Base-by-base conservation (phyloP, 2,797 vertebrate genomes). In the Bradypodion pumilum region DNA sequence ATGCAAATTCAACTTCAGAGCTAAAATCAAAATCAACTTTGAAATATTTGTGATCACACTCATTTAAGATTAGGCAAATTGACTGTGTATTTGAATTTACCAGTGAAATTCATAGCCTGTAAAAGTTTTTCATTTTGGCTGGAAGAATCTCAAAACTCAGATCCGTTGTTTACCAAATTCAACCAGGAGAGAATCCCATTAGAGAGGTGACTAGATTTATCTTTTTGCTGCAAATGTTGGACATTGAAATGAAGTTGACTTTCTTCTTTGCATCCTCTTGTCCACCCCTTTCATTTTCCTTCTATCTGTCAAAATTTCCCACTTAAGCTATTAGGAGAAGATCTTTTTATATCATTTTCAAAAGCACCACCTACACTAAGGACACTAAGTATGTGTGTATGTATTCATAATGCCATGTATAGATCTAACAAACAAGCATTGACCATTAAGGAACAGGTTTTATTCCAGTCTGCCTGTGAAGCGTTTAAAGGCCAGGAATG, bases 1-100 rank as follows among this genome's bases (percentile, higher is more conserved):
- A 52, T 84, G 49, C 65, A 81, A 37, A 85, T 81, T 27, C 63
- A 59, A 59, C 74, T 73, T 52, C 68, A 66, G 35, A 65, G 32
- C 32, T 19, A 15, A 74, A 80, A 85, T 42, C 35, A 32, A 80
- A 80, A 42, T 29, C 60, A 44, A n/a, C 2, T 37, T 40, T 6
- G 25, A 85, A 66, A 79, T 44, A 29, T 74, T 70, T 59, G 7
- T 4, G 40, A 13, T 35, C 62, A 69, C 37, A 32, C 4, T 32
- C 15, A 49, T 82, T 42, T 37, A 42, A 65, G 37, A 23, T 35
- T 19, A 12, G 15, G 52, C 40, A 74, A 74, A 4, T 32, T 40
- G 56, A 56, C 42, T 29, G 7, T 15, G 2, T 42, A 70, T 25
- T 46, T 63, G 25, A 75, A 29, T 9, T 35, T 42, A 60, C 29